These are phyloP conservation scores for Danio tinwini DNA, from an alignment of 2,797 vertebrate genomes.

Conservation along the genomic window DNA sequence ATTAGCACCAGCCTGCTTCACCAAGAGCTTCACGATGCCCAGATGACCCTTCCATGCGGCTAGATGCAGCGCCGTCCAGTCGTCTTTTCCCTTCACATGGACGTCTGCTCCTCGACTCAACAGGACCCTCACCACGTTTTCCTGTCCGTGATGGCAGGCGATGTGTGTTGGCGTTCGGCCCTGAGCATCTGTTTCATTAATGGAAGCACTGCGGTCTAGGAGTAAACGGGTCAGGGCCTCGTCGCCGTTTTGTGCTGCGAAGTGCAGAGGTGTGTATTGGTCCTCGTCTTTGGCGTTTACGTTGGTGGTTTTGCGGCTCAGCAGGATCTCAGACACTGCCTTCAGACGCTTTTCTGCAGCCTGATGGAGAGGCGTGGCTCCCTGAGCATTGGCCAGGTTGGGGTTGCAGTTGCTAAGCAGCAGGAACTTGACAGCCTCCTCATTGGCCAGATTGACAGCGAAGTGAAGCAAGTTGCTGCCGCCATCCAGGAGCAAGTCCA, in stretches of 20 bases:
- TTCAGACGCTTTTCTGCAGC: slow-evolving; percentile 88
- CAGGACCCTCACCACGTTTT: slow-evolving; percentile 88
- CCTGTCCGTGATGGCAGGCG: slow-evolving; percentile 96
- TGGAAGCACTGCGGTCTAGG: slow-evolving; percentile 85
- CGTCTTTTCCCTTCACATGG: slow-evolving; percentile 85
- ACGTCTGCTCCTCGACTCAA: slow-evolving; percentile 87
- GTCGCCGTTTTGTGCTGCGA: slow-evolving; percentile 91
- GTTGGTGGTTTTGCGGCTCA: slow-evolving; percentile 88
- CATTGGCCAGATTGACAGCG: slow-evolving; percentile 86
- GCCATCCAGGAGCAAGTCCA: slow-evolving; percentile 90
- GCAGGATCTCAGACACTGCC: slow-evolving; percentile 86
- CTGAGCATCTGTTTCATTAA: slow-evolving; percentile 90
- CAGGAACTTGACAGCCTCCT: slow-evolving; percentile 95
- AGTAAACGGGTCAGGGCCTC: slow-evolving; percentile 89
- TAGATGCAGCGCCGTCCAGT: slow-evolving; percentile 93
- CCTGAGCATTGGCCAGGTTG: slow-evolving; percentile 85
- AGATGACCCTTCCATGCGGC: slow-evolving; percentile 96
- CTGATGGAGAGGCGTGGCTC: slow-evolving; percentile 90
- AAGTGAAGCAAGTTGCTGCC: slow-evolving; percentile 90
- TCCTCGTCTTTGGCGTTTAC: slow-evolving; percentile 95
- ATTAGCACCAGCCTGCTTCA: slow-evolving; percentile 85
- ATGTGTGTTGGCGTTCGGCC: slow-evolving; percentile 92
- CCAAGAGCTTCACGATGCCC: slow-evolving; percentile 90
- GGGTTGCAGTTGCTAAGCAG: slow-evolving; percentile 93
- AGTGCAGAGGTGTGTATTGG: slow-evolving; percentile 97